Evolutionary conservation across 1,140 invertebrate species (phyloP), one percentile per base, ranked within the genome.

Genomic region (Conus ventricosus): DNA sequence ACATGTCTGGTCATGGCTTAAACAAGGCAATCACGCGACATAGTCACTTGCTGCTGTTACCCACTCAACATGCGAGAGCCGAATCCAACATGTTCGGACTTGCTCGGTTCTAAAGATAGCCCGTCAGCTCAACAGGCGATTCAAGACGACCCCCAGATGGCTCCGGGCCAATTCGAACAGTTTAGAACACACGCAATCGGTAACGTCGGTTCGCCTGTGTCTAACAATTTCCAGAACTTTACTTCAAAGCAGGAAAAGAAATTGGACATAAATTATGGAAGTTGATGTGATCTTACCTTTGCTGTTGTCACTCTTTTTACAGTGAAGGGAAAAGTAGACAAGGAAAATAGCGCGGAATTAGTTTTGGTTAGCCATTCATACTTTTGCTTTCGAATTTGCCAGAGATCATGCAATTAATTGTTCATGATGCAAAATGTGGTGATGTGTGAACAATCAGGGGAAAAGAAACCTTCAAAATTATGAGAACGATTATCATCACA

Each of bases 181-280:
- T 81, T 81, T 81, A 81, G 80, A 81, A 81, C 80, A 20, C 80
- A 81, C 80, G 80, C 80, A 81, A 81, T 78, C 15, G 8, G 57
- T 39, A 39, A 39, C 0, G 71, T 76, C 71, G 20, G 8, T 23
- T 23, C 1, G 71, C 25, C 71, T 23, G 25, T 8, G 71, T n/a
- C 71, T 39, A 39, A 39, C 39, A 39, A 39, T 39, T 39, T 39
- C 39, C 39, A 39, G 39, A n/a, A n/a, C n/a, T 13, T 60, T 60
- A 11, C 57, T 8, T 15, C 57, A 60, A 60, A 60, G 15, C 20
- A 75, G 23, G 20, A 13, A 20, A 75, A 20, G 7, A 13, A 25
- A 25, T 8, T n/a, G 23, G 71, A 6, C 71, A 23, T n/a, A n/a
- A n/a, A 75, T 8, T 75, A 25, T 75, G 11, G 20, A 25, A 75